A percentile compares a stretch with the other conserved stretches of the same genome.
Evolutionary conservation across 2,888 invertebrate genomes (phyloP).

Genomic region (Apamea crenata): DNA sequence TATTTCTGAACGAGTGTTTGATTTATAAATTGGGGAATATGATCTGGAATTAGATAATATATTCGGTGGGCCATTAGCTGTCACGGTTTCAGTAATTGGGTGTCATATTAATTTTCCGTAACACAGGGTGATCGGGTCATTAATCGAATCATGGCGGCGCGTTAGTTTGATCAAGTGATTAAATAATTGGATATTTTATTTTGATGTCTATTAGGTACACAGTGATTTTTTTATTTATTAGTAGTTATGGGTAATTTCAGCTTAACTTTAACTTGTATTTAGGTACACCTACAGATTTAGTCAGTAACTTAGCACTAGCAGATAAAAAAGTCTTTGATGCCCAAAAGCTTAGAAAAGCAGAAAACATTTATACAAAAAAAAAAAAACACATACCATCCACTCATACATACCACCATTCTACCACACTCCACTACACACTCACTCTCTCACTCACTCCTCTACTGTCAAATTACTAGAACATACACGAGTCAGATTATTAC

Average conservation of each 20-base stretch:
- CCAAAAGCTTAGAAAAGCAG: background rate
- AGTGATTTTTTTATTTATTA: background rate
- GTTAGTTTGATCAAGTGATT: slow-evolving; percentile 18
- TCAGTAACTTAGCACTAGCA: background rate
- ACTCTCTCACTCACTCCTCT: background rate
- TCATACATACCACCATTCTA: background rate
- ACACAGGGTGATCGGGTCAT: slow-evolving; percentile 18
- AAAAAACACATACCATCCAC: background rate
- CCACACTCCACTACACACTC: background rate
- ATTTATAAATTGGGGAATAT: slow-evolving; percentile 43
- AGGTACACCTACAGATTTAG: background rate
- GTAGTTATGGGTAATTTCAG: background rate
- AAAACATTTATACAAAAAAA: background rate
- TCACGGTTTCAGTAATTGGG: slow-evolving; percentile 39
- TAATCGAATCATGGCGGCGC: slow-evolving; percentile 32
- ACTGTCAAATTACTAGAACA: background rate
- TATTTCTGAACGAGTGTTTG: slow-evolving; percentile 27
- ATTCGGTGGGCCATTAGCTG: slow-evolving; percentile 39
- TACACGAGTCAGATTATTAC: background rate
- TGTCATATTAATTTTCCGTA: slow-evolving; percentile 49
- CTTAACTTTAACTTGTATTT: background rate
- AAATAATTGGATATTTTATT: background rate
- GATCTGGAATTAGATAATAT: slow-evolving; percentile 32
- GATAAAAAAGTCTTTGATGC: background rate
- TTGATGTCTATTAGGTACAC: background rate